phyloP scores from a whole-genome alignment of 2,888 invertebrate species.

The Cephus nigrinus region DNA sequence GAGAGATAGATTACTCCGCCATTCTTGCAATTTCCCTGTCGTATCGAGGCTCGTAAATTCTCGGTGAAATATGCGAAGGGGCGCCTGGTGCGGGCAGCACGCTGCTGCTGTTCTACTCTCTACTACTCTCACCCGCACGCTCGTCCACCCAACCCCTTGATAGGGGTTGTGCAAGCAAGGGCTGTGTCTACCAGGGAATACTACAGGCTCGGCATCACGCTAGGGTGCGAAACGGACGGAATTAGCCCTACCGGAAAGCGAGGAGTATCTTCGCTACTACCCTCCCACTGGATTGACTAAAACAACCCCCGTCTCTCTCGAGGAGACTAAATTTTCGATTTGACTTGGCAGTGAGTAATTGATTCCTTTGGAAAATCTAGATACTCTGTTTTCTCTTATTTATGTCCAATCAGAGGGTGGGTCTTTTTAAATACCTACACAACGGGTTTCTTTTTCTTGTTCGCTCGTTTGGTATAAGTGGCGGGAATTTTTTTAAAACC shows the following conservation, averaged over 20 bases:
- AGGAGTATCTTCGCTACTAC: not conserved
- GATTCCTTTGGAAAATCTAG: not conserved
- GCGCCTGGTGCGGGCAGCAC: constrained; percentile 67
- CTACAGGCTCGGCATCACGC: constrained; percentile 33
- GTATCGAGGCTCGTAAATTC: constrained; percentile 90
- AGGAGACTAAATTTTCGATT: not conserved
- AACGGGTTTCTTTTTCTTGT: not conserved
- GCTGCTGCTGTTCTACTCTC: constrained; percentile 57
- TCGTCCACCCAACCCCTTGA: constrained; percentile 50
- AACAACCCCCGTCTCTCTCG: not conserved
- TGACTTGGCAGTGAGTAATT: not conserved
- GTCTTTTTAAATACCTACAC: not conserved
- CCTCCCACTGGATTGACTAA: not conserved
- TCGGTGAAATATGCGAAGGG: constrained; percentile 82
- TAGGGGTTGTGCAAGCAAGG: constrained; percentile 56
- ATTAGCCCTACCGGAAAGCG: constrained; percentile 46
- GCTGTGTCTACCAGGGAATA: constrained; percentile 54
- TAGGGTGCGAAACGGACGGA: constrained; percentile 53
- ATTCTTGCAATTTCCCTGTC: constrained; percentile 95
- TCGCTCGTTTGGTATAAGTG: not conserved
- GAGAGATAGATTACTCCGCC: constrained; percentile 88
- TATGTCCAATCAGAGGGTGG: not conserved
- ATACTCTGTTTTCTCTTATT: not conserved
- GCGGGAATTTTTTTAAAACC: not conserved
- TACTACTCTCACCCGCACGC: constrained; percentile 35